phyloP scores from a whole-genome alignment of 2,888 invertebrate genomes.

The Siphlonurus alternatus region DNA sequence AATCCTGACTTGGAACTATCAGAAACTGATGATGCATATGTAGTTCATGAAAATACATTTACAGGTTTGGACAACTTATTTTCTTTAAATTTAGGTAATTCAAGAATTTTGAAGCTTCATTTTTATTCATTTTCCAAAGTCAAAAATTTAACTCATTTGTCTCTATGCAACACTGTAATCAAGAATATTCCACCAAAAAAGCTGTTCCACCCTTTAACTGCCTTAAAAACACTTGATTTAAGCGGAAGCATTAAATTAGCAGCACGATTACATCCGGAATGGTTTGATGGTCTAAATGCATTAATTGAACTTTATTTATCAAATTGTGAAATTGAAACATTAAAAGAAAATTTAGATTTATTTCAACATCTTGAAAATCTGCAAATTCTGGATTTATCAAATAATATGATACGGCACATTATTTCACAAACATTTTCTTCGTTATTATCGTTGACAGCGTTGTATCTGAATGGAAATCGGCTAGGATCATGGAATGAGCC shows the following conservation, averaged over 20 bases:
- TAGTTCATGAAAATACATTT: not conserved
- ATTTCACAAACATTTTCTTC: too few relatives aligned
- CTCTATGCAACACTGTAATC: constrained; percentile 31
- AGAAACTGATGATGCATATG: not conserved
- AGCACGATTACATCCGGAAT: constrained; percentile 19
- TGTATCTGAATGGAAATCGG: constrained; percentile 37
- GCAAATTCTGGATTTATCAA: constrained; percentile 29
- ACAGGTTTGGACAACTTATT: constrained; percentile 20
- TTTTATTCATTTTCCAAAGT: constrained; percentile 23
- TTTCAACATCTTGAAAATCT: constrained; percentile 19
- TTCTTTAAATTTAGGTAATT: constrained; percentile 28
- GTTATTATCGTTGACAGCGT: constrained; percentile 26
- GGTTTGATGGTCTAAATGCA: constrained; percentile 28
- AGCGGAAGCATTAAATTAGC: constrained; percentile 33
- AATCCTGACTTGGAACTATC: constrained; percentile 20
- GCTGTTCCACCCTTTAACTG: too few relatives aligned
- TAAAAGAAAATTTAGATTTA: constrained; percentile 1
- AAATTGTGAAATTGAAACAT: not conserved
- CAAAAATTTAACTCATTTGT: constrained; percentile 23
- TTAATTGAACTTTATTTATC: constrained; percentile 28
- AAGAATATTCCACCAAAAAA: constrained; percentile 21
- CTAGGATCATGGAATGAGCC: constrained; percentile 36
- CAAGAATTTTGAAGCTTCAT: constrained; percentile 24
- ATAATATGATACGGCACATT: too few relatives aligned
- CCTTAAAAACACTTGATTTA: constrained; percentile 33